A percentile compares a stretch with the other conserved stretches of the same genome.
Conservation (phyloP, 2,113 vertebrate species). For the Bubalus kerabau region DNA sequence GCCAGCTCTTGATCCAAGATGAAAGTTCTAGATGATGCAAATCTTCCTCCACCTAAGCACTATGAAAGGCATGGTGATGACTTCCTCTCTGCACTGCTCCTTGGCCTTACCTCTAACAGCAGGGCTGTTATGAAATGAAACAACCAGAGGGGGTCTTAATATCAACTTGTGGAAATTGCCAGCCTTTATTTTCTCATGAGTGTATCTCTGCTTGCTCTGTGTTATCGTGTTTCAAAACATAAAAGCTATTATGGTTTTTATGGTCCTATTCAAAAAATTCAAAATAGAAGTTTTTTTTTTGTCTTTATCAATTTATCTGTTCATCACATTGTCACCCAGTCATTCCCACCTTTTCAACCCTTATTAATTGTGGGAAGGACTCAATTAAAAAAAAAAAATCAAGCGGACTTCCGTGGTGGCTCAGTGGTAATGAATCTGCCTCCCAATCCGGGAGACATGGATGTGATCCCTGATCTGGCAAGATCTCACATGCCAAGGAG, state of each 20-base stretch:
- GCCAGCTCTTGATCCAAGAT: background rate
- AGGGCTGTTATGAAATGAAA: background rate
- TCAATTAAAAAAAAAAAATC: background rate
- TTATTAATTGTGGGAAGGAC: background rate
- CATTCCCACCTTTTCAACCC: background rate
- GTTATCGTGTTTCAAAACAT: background rate
- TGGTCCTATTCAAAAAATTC: background rate
- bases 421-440: background rate
- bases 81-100: background rate
- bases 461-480: background rate
- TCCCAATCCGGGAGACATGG: background rate
- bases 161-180: background rate
- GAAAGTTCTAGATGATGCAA: background rate
- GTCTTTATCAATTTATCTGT: background rate
- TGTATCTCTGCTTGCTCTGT: background rate
- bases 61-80: background rate
- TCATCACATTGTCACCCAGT: background rate
- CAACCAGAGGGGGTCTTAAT: background rate
- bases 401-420: background rate
- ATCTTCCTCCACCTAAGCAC: background rate
- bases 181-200: background rate
- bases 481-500: background rate
- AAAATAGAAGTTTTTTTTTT: background rate
- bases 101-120: background rate
- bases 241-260: background rate